phyloP scores from a whole-genome alignment of 2,888 invertebrate species.

The Apotomis betuletana region DNA sequence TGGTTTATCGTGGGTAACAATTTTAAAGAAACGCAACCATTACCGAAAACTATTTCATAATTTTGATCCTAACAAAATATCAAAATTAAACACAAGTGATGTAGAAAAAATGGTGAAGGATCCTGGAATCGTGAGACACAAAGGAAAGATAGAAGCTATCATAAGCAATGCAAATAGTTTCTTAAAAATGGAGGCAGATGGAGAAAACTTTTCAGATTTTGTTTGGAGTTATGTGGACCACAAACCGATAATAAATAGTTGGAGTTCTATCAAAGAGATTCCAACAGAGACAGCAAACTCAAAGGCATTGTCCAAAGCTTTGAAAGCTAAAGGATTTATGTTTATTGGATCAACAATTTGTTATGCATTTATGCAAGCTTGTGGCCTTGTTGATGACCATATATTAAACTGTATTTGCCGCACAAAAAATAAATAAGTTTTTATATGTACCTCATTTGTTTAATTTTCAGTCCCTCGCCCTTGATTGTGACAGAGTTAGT shows the following conservation, averaged over 20 bases:
- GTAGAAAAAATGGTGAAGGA: constrained; percentile 53
- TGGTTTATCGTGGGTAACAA: constrained; percentile 74
- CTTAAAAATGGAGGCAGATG: constrained; percentile 61
- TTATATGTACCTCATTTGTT: neutral
- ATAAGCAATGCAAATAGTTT: constrained; percentile 69
- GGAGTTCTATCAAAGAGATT: constrained; percentile 59
- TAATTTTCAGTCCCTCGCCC: neutral
- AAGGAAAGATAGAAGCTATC: constrained; percentile 69
- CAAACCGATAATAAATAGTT: constrained; percentile 62
- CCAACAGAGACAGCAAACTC: constrained; percentile 64
- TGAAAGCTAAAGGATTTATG: constrained; percentile 70
- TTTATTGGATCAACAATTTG: constrained; percentile 72
- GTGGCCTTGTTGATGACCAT: constrained; percentile 76
- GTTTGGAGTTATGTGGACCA: constrained; percentile 70
- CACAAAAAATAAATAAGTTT: constrained; percentile 29
- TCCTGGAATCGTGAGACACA: constrained; percentile 65
- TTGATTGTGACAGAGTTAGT: no score
- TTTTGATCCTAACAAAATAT: constrained; percentile 65
- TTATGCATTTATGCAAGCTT: constrained; percentile 78
- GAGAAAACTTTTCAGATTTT: constrained; percentile 66
- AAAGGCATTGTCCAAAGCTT: constrained; percentile 59
- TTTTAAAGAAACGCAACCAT: constrained; percentile 69
- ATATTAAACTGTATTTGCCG: constrained; percentile 56
- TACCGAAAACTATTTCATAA: constrained; percentile 62
- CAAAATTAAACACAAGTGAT: constrained; percentile 54